Base-by-base conservation (phyloP, 2,113 vertebrate genomes). In the Onychorhynchus coronatus region DNA sequence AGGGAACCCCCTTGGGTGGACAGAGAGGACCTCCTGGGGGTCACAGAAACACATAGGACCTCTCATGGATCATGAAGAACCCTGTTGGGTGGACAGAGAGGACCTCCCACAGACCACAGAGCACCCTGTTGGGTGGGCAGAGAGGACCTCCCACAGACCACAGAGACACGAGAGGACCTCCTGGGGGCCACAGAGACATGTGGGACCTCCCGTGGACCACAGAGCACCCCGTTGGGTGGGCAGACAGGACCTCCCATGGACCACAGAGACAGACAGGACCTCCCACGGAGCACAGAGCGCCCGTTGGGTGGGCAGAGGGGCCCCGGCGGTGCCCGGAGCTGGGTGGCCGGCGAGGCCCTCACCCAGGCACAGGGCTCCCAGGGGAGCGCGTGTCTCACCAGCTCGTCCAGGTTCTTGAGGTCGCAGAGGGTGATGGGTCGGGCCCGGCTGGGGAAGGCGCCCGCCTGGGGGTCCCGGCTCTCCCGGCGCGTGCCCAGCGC, bases 381-480 rank as follows among this genome's bases (percentile, higher is more conserved):
- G 88, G 88, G 88, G 30, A 83, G 78, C 62, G 63, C 78, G 88
- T 62, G 11, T 62, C 99, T 99, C 97, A 99, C 99, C 99, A 99
- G 96, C 93, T 99, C 99, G 10, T 99, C 99, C 70, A 99, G 96
- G 97, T 99, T 99, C 66, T 98, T 98, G 97, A 99, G 98, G 97
- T 99, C 99, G 14, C 98, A 99, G 70, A 99, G 96, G 3, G 98
- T 95, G 85, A 99, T 98, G 95, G 98, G 98, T 89, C 98, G 98
- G 14, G 91, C 97, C 35, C 98, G 98, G 68, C 80, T 3, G 21
- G 98, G 93, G 93, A 92, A 97, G 11, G 97, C 74, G 9, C 95
- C 95, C 0, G 49, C 80, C 56, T 28, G 11, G 8, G 84, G 20
- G 52, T 91, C 96, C 30, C 11, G 16, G 73, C 19, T 72, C 25